Conservation (phyloP, 2,113 vertebrate species). For the Burhinus bistriatus region DNA sequence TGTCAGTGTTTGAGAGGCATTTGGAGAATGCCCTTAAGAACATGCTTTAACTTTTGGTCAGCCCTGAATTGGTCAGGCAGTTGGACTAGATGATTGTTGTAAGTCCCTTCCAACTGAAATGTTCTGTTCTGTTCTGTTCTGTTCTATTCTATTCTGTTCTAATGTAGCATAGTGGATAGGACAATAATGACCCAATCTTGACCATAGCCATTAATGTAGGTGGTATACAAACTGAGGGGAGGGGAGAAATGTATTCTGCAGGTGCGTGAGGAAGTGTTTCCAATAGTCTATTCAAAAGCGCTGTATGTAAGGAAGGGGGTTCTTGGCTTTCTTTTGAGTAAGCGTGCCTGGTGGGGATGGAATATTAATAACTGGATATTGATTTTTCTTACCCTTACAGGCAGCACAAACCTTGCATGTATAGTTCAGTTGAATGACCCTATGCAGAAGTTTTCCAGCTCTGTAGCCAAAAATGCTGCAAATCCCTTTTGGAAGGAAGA, state of each 20-base stretch:
- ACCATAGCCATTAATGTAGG: not conserved
- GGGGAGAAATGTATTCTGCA: not conserved
- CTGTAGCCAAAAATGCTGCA: slow-evolving; percentile 70
- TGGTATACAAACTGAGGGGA: not conserved
- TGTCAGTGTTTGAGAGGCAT: not conserved
- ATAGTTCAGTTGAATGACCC: slow-evolving; percentile 85
- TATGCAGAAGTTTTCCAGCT: slow-evolving; percentile 83
- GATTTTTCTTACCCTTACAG: slow-evolving; percentile 60
- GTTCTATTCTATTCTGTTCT: not conserved
- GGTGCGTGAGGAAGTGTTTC: not conserved
- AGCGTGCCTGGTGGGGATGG: not conserved
- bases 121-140: not conserved
- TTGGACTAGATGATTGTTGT: not conserved
- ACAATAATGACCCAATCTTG: not conserved
- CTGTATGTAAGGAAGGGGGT: not conserved
- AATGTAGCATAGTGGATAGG: not conserved
- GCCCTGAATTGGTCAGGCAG: not conserved
- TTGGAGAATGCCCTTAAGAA: not conserved
- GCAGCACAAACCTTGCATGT: slow-evolving; percentile 76
- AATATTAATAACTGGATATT: not conserved
- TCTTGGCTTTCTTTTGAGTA: not conserved
- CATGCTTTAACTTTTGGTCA: not conserved
- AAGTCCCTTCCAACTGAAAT: not conserved
- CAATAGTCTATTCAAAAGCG: not conserved
- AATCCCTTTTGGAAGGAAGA: slow-evolving; percentile 88